These are phyloP conservation scores for Chloebia gouldiae DNA, from an alignment of 2,113 vertebrate genomes.

Conservation along the genomic window DNA sequence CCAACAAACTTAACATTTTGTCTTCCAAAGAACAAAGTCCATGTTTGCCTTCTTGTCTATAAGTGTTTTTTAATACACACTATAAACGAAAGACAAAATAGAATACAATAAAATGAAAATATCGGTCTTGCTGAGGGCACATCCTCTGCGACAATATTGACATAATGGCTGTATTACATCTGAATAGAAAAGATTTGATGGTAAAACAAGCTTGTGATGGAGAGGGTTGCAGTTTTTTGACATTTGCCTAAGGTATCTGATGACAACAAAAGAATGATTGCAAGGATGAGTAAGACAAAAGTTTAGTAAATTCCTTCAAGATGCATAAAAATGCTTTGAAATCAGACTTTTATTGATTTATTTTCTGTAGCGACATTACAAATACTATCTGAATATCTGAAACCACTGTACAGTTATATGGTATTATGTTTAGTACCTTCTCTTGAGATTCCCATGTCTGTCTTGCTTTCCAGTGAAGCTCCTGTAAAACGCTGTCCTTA, in stretches of 20 bases:
- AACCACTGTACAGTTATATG: neutral
- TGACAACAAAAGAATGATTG: neutral
- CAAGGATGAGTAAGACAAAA: neutral
- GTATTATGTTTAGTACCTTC: neutral
- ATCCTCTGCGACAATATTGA: neutral
- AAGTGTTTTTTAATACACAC: neutral
- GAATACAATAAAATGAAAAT: neutral
- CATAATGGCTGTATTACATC: neutral
- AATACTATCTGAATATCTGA: neutral
- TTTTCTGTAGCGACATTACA: neutral
- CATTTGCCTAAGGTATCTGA: neutral
- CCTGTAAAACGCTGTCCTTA: neutral
- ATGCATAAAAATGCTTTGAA: neutral
- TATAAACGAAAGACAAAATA: conserved; percentile 1
- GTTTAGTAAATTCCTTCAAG: neutral
- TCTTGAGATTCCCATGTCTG: neutral
- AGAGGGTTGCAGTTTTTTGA: neutral
- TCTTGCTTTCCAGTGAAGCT: neutral
- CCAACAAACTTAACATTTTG: neutral
- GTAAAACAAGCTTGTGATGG: neutral
- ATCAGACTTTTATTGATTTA: neutral
- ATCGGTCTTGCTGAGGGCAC: neutral
- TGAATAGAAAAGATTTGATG: neutral
- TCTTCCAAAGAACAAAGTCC: neutral
- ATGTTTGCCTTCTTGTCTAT: neutral